Evolutionary conservation across 1,140 invertebrate genomes (phyloP), one percentile per base, ranked within the genome.

Genomic region (Ganaspis sp.): DNA sequence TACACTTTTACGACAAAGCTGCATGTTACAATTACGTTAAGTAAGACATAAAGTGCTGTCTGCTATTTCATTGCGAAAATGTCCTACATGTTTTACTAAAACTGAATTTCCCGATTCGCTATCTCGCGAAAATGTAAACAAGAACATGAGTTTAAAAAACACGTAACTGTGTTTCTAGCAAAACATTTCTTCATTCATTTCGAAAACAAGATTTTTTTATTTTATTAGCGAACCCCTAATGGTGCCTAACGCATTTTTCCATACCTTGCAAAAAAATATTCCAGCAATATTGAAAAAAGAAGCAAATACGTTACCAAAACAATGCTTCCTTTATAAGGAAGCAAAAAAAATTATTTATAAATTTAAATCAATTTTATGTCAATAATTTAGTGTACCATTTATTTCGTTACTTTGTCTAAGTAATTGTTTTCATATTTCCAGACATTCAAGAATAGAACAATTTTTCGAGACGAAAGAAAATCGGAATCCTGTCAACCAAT

Each of bases 21-120:
- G 54, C 54, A 77, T 72, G 75, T 79, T 73, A 79, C 73, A 77
- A 72, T 79, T 76, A 81, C 54, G 72, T 72, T 73, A 75, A 79
- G 75, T 81, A 79, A 81, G 70, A 81, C 23, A 77, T 77, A 78
- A 77, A 72, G 53, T 75, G 70, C 76, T 69, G 49, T 79, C 11
- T n/a, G 9, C 26, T 64, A 29, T 26, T 11, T 64, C 26, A 26
- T 29, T 15, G 1, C 8, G 15, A 64, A 64, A 64, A 64, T 64
- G 26, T 15, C 6, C 12, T 15, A 23, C 26, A 1, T 64, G 15
- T 34, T 64, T n/a, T 26, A 54, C 21, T 2, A 26, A 77, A 77
- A 74, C 58, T 70, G 21, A 74, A 74, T 73, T 75, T 64, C 11
- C 69, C 71, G 73, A 75, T 80, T 74, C 76, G 76, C 64, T 26